Evolutionary conservation across 2,113 vertebrate species (phyloP), one percentile per base, ranked within the genome.

Genomic region (Bos javanicus): DNA sequence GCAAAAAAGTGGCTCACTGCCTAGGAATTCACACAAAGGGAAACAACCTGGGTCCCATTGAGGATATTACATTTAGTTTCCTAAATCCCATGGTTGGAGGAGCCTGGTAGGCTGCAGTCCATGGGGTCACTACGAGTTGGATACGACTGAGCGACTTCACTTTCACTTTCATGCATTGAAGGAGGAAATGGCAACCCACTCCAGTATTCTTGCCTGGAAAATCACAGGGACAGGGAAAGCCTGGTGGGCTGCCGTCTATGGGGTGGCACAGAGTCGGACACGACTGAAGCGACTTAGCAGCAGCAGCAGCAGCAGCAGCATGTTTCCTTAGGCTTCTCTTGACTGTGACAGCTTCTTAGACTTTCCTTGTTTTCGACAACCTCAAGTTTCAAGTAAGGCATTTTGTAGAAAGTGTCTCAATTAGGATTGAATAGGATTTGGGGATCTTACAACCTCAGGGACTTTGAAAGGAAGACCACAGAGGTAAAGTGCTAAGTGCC

Each of bases 111-210:
- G 59, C 28, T 30, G 59, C 28, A 62, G 59, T 30, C 28, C 13
- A 14, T 60, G 26, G 59, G 59, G 59, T 62, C 6, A 1, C 28
- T 30, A 7, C 0, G 2, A 60, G 28, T 60, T 2, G 5, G 59
- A 60, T 5, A 60, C 0, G 1, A 30, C 26, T 30, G 59, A 6
- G 59, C 0, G 1, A 60, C 59, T 60, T 60, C 26, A 14, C 12
- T 60, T 60, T 26, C 57, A 60, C 26, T 60, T 60, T 28, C 26
- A 6, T 28, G 59, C 59, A 6, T 28, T 60, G 26, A 2, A 60
- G 59, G 5, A 60, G 59, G 59, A 60, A 60, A 60, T 60, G 26
- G 59, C 26, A 60, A 6, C 26, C 59, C 26, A 60, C 59, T 60
- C 26, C 12, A 28, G 59, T 60, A 2, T 60, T 30, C 59, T 60